These are phyloP conservation scores for Archocentrus centrarchus DNA, from an alignment of 2,113 vertebrate species.

Conservation along the genomic window DNA sequence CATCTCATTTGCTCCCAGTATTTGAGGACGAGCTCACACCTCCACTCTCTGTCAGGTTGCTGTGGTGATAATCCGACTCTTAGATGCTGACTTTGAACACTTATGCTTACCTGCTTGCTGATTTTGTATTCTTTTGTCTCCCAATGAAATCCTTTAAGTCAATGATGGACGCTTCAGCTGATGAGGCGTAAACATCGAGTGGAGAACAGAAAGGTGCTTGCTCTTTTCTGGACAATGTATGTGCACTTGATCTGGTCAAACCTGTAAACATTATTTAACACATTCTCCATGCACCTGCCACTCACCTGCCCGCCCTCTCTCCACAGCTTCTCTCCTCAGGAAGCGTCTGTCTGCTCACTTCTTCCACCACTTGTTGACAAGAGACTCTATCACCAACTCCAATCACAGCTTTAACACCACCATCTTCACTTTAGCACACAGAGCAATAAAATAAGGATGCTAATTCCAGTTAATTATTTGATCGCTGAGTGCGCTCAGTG, in stretches of 20 bases:
- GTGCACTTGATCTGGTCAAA: background rate
- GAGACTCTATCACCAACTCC: background rate
- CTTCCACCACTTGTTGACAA: too few species aligned
- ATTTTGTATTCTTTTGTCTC: background rate
- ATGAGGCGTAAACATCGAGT: background rate
- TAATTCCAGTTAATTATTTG: too few species aligned
- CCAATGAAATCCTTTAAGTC: background rate
- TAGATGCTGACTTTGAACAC: background rate
- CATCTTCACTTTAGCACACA: background rate
- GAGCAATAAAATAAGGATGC: too few species aligned
- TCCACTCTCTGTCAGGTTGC: background rate
- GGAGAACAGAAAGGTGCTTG: background rate
- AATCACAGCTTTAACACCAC: background rate
- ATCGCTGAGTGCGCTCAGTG: too few species aligned
- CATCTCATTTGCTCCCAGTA: background rate
- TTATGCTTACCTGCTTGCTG: background rate
- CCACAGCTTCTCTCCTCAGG: too few species aligned
- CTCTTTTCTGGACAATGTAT: too few species aligned
- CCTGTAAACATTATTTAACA: background rate
- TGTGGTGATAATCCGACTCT: fast-evolving
- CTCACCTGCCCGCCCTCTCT: too few species aligned
- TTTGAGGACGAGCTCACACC: background rate
- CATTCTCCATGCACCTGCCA: background rate
- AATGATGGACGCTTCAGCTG: too few species aligned
- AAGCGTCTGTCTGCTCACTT: too few species aligned